Evolutionary conservation across 2,797 vertebrate species (phyloP), one percentile per base, ranked within the genome.

Genomic region (Typhlichthys subterraneus): DNA sequence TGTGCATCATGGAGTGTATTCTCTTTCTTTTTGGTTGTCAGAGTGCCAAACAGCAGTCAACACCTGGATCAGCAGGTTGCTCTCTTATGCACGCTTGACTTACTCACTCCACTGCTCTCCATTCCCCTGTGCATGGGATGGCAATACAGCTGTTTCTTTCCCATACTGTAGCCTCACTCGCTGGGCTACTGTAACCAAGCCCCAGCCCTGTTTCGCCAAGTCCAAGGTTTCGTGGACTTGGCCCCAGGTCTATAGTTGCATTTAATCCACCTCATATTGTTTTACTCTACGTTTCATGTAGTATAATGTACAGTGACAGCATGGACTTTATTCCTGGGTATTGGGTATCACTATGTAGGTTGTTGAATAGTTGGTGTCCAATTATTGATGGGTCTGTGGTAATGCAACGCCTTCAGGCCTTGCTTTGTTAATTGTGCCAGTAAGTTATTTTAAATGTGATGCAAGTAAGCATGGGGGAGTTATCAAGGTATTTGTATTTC

Each of bases 61-160:
- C 86, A 88, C 88, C 86, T 89, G 85, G 83, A 88, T 83, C 85
- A 87, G 84, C 82, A 87, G 87, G 81, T 86, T 81, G 74, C 70
- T 65, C 74, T 60, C 78, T 79, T 71, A 63, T 81, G 75, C 77
- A 69, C 77, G 72, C 80, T 80, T 82, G 52, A 83, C 84, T 86
- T 87, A 87, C 84, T 86, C 70, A 81, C 73, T 77, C 80, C 64
- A 80, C 79, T 89, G 84, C 86, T 82, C 83, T 84, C 73, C 57
- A 62, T 79, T 57, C 73, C 77, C 67, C 58, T 55, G 71, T 73
- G 75, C 68, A 77, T 69, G 63, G 65, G 77, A 67, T 87, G 64
- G 70, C 80, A 67, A 58, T 68, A 67, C 86, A 88, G 87, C 87
- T 89, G 89, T 82, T 83, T 82, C 83, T 61, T 81, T 66, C 23